Evolutionary conservation across 2,797 vertebrate genomes (phyloP), one percentile per base, ranked within the genome.

Genomic region (Gephyroberyx darwinii): DNA sequence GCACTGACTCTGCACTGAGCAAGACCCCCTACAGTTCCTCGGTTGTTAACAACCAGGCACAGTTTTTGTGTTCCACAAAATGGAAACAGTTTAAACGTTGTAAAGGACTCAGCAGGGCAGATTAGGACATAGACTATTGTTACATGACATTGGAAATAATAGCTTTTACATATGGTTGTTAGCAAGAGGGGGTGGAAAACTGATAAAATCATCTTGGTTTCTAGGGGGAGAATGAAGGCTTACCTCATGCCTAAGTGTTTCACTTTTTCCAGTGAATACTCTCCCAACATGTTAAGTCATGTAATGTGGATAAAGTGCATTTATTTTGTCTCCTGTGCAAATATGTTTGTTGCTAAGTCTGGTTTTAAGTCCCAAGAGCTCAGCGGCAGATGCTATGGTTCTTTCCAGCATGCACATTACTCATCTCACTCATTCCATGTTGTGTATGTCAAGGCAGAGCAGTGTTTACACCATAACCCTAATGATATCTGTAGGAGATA

Each of bases 141-240:
- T 67, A 55, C 61, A 65, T 67, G 64, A 82, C 70, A 87, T 86
- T 66, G 61, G 65, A 85, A 66, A 59, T 69, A 80, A 86, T 57
- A 59, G 60, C 66, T 66, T 71, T 69, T 48, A 58, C 37, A 35
- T 50, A 61, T 45, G 59, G 6, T 55, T 61, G 70, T 78, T 59
- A 64, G 76, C 31, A 20, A 64, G 37, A 48, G 22, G 59, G 67
- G 41, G 22, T 62, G 64, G 75, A 67, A 73, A 70, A 75, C 57
- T 71, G 84, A 86, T 86, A 69, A 82, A 78, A 68, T 86, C 68
- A 69, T 60, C 31, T 26, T 13, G 50, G 59, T 76, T 81, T 84
- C 41, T 62, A 14, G 13, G 64, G 60, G n/a, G 50, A 45, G 39
- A 60, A 55, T 39, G 33, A 60, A 50, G 1, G 26, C 58, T 84